Conservation (phyloP, 2,888 invertebrate species). For the Ectobius pallidus region DNA sequence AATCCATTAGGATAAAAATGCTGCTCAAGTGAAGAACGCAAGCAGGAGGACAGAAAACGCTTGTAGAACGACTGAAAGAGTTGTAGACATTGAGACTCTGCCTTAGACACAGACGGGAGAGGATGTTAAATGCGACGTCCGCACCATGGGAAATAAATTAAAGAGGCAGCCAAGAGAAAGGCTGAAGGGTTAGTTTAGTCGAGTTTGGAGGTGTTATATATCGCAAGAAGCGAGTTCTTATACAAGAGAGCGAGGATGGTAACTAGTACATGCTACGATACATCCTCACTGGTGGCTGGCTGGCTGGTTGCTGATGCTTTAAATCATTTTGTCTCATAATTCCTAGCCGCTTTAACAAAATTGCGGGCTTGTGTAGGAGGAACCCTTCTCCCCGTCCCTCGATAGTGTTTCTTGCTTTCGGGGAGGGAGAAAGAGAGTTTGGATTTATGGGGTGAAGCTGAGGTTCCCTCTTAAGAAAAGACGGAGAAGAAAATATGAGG, state of each 20-base stretch:
- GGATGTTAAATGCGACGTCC: conserved; percentile 11
- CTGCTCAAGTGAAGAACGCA: no score
- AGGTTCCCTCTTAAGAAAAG: not conserved
- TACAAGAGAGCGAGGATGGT: no score
- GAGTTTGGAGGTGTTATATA: conserved; percentile 17
- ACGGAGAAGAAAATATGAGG: not conserved
- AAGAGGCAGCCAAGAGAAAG: conserved; percentile 2
- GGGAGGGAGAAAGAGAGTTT: not conserved
- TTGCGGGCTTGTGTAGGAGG: conserved; percentile 3
- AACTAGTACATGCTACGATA: not conserved
- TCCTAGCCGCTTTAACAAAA: conserved; percentile 25
- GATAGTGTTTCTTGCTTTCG: not conserved
- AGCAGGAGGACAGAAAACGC: no score
- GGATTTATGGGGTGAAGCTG: conserved; percentile 10
- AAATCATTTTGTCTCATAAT: conserved; percentile 33
- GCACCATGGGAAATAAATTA: conserved; percentile 21
- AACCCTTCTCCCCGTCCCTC: not conserved
- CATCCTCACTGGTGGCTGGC: conserved; percentile 3
- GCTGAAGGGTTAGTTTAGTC: conserved; percentile 19
- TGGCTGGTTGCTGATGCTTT: conserved; percentile 18
- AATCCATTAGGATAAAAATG: no score
- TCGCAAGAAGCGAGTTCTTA: not conserved
- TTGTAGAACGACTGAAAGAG: no score
- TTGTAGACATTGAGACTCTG: not conserved
- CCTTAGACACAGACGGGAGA: not conserved